Evolutionary conservation across 2,888 invertebrate genomes (phyloP).

Genomic region (Trisateles emortualis): DNA sequence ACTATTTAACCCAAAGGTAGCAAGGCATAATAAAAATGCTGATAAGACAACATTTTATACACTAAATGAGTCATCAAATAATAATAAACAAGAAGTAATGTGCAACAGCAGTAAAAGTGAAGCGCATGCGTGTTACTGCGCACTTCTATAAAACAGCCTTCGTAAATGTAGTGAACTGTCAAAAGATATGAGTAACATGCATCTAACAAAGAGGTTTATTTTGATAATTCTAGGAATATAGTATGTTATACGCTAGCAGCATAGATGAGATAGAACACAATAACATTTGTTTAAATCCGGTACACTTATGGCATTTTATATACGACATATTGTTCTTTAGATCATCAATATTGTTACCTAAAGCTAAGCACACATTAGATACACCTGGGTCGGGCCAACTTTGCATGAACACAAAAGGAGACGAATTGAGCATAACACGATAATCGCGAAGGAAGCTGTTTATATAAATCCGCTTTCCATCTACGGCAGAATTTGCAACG

Average conservation of each 20-base stretch:
- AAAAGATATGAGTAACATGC: conserved; percentile 46
- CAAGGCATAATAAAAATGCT: no score
- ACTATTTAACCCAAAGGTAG: no score
- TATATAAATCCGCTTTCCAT: no score
- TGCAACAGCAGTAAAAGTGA: conserved; percentile 9
- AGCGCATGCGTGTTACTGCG: conserved; percentile 32
- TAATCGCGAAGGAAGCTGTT: no score
- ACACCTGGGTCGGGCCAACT: not conserved
- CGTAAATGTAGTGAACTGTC: conserved; percentile 44
- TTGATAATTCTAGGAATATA: conserved; percentile 41
- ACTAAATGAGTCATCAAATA: conserved; percentile 38
- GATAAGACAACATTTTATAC: conserved; percentile 1
- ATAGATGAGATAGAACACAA: conserved; percentile 30
- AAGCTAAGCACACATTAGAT: not conserved
- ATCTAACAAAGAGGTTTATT: conserved; percentile 47
- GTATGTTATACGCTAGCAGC: conserved; percentile 11
- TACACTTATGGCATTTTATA: conserved; percentile 22
- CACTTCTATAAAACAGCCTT: conserved; percentile 40
- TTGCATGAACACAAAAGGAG: no score
- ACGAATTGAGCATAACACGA: no score
- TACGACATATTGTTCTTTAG: conserved; percentile 1
- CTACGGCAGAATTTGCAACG: no score
- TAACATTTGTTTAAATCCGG: conserved; percentile 34
- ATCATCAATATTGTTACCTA: not conserved
- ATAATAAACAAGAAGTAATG: conserved; percentile 30